phyloP scores from a whole-genome alignment of 2,797 vertebrate species.

The Anniella stebbinsi region DNA sequence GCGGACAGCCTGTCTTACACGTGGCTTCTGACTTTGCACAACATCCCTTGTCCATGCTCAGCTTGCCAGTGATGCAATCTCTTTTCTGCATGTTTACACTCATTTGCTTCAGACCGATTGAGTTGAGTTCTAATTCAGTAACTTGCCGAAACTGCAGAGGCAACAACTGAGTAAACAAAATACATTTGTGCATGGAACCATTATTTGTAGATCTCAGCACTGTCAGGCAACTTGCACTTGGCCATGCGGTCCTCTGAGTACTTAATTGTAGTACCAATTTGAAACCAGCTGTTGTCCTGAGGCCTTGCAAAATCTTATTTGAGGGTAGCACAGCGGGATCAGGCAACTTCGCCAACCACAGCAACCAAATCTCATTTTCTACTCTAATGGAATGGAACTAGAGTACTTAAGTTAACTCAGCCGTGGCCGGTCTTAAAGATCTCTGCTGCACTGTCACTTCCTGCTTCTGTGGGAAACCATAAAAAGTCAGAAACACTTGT shows the following conservation, averaged over 20 bases:
- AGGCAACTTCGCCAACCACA: constrained; percentile 30
- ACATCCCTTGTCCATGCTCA: neutral
- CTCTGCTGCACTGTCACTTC: constrained; percentile 16
- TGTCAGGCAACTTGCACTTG: constrained; percentile 42
- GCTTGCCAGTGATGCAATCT: neutral
- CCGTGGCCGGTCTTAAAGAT: constrained; percentile 30
- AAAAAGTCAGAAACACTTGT: constrained; percentile 46
- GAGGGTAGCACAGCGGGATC: constrained; percentile 5
- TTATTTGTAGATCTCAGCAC: constrained; percentile 62
- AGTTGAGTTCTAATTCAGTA: constrained; percentile 52
- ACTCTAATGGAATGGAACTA: constrained; percentile 61
- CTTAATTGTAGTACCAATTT: constrained; percentile 38
- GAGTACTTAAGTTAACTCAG: constrained; percentile 19
- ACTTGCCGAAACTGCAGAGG: constrained; percentile 70
- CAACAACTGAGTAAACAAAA: constrained; percentile 71
- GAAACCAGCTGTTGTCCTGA: constrained; percentile 52
- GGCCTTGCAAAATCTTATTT: constrained; percentile 21
- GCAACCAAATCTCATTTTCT: constrained; percentile 64
- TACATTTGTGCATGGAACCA: constrained; percentile 64
- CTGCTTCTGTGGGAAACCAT: constrained; percentile 34
- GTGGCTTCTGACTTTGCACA: neutral
- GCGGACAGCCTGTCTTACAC: no score
- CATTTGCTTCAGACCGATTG: constrained; percentile 65
- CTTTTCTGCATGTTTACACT: constrained; percentile 60
- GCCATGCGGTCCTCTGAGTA: constrained; percentile 50